Evolutionary conservation across 1,140 invertebrate species (phyloP).

Genomic region (Caerostris extrusa): DNA sequence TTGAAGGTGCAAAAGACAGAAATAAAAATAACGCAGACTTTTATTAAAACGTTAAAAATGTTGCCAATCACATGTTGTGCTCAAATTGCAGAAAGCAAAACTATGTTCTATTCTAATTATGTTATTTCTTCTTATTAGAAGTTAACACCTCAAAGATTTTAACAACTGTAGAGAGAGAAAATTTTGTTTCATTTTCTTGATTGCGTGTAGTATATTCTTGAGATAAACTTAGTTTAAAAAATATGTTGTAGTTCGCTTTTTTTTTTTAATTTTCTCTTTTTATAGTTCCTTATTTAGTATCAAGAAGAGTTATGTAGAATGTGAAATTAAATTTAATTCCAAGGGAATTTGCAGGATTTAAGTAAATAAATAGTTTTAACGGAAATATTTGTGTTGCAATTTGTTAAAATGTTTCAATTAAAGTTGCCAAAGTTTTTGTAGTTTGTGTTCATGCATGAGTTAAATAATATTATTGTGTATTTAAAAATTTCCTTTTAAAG

Average conservation of each 20-base stretch:
- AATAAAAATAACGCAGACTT: not conserved
- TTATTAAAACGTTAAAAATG: not conserved
- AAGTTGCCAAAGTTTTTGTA: too few relatives aligned
- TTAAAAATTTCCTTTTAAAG: too few relatives aligned
- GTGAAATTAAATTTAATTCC: conserved; percentile 28
- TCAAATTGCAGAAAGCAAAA: conserved; percentile 16
- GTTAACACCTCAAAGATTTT: conserved; percentile 5
- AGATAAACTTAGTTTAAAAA: not conserved
- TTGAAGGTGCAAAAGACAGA: too few relatives aligned
- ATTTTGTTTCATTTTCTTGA: not conserved
- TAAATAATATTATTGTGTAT: too few relatives aligned
- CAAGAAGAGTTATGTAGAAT: not conserved
- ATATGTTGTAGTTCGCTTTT: too few relatives aligned
- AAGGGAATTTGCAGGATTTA: too few relatives aligned
- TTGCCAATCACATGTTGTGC: not conserved
- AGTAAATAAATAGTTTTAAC: not conserved
- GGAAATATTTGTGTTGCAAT: not conserved
- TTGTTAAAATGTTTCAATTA: too few relatives aligned
- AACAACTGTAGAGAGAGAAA: not conserved
- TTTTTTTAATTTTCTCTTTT: too few relatives aligned
- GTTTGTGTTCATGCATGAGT: too few relatives aligned
- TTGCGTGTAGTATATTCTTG: not conserved
- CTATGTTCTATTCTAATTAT: conserved; percentile 15
- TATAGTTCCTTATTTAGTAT: not conserved
- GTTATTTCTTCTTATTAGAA: conserved; percentile 24